Percentiles rank a stretch among this genome's conserved stretches.
Evolutionary conservation across 2,888 invertebrate genomes (phyloP).

Genomic region (Dorcus parallelipipedus): DNA sequence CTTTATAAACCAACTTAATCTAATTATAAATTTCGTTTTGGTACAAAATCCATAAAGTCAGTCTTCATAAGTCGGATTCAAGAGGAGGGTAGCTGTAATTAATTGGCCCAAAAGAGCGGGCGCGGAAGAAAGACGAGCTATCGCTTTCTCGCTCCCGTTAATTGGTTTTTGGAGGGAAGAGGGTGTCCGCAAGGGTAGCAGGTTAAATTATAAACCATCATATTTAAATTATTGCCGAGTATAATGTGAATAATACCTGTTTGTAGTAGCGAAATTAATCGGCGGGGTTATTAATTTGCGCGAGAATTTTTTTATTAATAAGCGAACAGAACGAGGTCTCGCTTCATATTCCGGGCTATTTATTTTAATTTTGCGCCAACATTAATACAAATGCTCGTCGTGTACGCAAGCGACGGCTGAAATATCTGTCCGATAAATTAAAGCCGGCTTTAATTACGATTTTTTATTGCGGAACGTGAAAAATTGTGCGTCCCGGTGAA

Average conservation of each 20-base stretch:
- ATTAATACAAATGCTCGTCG: background rate
- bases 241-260: constrained; percentile 21
- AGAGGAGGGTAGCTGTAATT: constrained; percentile 24
- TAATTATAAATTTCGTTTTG: constrained; percentile 25
- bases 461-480: background rate
- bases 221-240: constrained; percentile 20
- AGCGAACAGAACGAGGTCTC: background rate
- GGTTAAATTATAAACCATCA: constrained; percentile 8
- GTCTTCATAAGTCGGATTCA: constrained; percentile 22
- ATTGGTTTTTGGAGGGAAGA: constrained; percentile 28
- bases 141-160: constrained; percentile 20
- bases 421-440: constrained; percentile 10
- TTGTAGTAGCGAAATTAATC: constrained; percentile 19
- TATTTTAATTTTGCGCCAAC: background rate
- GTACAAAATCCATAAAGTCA: constrained; percentile 26
- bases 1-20: constrained; percentile 23
- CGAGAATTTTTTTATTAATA: background rate
- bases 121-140: constrained; percentile 18
- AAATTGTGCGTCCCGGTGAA: too few relatives aligned
- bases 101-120: constrained; percentile 18
- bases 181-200: constrained; percentile 23
- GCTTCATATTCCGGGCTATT: background rate
- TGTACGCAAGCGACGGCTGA: background rate
- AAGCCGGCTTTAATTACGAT: constrained; percentile 11
- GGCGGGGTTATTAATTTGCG: background rate